Evolutionary conservation across 2,113 vertebrate species (phyloP).

Genomic region (Drymodes brunneopygia): DNA sequence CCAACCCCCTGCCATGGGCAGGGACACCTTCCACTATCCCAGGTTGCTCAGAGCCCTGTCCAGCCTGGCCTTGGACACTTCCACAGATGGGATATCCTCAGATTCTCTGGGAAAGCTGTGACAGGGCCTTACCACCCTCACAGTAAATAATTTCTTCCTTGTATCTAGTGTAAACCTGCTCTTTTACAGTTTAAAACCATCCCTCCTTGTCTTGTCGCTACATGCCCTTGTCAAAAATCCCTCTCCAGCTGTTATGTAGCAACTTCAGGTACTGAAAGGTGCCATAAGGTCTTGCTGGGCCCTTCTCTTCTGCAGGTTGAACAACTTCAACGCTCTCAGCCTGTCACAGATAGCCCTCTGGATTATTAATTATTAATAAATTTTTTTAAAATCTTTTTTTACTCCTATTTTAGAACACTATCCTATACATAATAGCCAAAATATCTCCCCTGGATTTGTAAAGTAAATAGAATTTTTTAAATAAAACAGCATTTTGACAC

Average conservation of each 20-base stretch:
- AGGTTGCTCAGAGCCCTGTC: background rate
- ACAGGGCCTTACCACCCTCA: background rate
- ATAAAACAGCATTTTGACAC: background rate
- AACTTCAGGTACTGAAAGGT: background rate
- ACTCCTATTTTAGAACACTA: background rate
- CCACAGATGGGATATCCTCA: background rate
- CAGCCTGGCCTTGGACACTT: background rate
- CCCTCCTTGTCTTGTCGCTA: background rate
- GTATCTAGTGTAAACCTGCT: background rate
- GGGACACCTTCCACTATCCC: background rate
- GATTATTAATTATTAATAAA: background rate
- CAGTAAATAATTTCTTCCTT: background rate
- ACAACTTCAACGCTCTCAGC: background rate
- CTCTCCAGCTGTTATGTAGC: background rate
- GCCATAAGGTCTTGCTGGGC: accelerated
- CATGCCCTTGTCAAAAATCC: background rate
- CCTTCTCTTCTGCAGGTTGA: background rate
- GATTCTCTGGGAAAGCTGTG: background rate
- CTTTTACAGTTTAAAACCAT: background rate
- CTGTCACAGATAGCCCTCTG: background rate
- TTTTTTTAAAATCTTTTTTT: background rate
- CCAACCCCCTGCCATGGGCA: background rate
- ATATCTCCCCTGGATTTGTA: background rate
- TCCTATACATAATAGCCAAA: background rate
- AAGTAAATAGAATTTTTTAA: background rate